Percentiles rank a stretch among this genome's conserved stretches.
Evolutionary conservation across 2,888 invertebrate species (phyloP).

Genomic region (Helleia helle): DNA sequence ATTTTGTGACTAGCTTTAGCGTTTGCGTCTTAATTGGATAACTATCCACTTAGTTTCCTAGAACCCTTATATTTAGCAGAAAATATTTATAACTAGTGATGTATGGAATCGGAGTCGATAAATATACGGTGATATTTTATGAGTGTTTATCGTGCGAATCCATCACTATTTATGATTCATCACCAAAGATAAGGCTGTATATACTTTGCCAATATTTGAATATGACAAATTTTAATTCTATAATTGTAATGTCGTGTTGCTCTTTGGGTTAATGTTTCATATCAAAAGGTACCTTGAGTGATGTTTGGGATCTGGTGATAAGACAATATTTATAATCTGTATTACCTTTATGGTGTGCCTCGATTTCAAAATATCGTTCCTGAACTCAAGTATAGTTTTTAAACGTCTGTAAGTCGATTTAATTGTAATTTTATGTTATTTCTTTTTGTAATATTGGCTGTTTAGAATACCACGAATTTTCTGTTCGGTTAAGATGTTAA

Average conservation of each 20-base stretch:
- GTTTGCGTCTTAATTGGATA: slow-evolving; percentile 35
- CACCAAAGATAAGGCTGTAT: slow-evolving; percentile 68
- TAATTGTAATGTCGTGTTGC: not conserved
- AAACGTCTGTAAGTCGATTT: too few relatives aligned
- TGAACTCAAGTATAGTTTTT: slow-evolving; percentile 15
- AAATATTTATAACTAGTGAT: slow-evolving; percentile 24
- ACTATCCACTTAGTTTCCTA: too few relatives aligned
- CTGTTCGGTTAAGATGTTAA: too few relatives aligned
- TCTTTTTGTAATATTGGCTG: too few relatives aligned
- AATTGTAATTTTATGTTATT: too few relatives aligned
- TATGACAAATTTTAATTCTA: slow-evolving; percentile 9
- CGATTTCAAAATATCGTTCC: slow-evolving; percentile 23
- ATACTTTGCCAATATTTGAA: slow-evolving; percentile 21
- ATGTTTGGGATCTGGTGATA: slow-evolving; percentile 34
- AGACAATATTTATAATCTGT: slow-evolving; percentile 46
- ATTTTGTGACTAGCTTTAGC: slow-evolving; percentile 56
- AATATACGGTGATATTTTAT: slow-evolving; percentile 12
- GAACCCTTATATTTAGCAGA: slow-evolving; percentile 31
- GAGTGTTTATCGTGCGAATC: slow-evolving; percentile 17
- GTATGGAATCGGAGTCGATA: not conserved
- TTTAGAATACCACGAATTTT: too few relatives aligned
- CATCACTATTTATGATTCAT: slow-evolving; percentile 15
- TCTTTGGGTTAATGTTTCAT: slow-evolving; percentile 29
- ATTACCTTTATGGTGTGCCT: slow-evolving; percentile 43
- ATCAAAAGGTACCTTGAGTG: slow-evolving; percentile 46